Evolutionary conservation across 2,113 vertebrate species (phyloP).

Genomic region (Glaucomys volans): DNA sequence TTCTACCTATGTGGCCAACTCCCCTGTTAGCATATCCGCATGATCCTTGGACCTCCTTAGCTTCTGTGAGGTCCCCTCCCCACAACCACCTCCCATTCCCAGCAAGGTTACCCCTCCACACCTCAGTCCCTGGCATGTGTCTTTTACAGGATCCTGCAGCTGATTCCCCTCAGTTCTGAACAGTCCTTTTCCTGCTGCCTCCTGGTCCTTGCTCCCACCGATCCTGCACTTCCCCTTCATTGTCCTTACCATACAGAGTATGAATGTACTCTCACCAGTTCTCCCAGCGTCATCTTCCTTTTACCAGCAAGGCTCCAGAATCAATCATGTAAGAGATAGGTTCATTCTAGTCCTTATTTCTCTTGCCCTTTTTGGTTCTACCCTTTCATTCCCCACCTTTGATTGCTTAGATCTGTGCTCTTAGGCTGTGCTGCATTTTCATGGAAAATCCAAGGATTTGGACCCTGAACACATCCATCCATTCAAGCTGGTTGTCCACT

Average conservation of each 20-base stretch:
- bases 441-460: neutral
- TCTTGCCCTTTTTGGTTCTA: neutral
- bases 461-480: neutral
- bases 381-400: neutral
- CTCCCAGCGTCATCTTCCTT: neutral
- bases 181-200: rapidly evolving
- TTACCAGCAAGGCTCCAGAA: neutral
- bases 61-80: neutral
- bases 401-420: neutral
- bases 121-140: neutral
- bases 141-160: neutral
- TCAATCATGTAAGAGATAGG: neutral
- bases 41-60: neutral
- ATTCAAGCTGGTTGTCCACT: neutral
- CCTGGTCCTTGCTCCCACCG: too few species aligned
- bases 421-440: neutral
- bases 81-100: neutral
- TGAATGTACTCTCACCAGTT: neutral
- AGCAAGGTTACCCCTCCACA: neutral
- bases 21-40: neutral
- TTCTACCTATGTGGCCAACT: neutral
- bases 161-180: neutral
- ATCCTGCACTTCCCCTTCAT: neutral
- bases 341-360: neutral
- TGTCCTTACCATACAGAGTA: too few species aligned